These are phyloP conservation scores for Anabacerthia variegaticeps DNA, from an alignment of 2,797 vertebrate genomes.

Conservation along the genomic window DNA sequence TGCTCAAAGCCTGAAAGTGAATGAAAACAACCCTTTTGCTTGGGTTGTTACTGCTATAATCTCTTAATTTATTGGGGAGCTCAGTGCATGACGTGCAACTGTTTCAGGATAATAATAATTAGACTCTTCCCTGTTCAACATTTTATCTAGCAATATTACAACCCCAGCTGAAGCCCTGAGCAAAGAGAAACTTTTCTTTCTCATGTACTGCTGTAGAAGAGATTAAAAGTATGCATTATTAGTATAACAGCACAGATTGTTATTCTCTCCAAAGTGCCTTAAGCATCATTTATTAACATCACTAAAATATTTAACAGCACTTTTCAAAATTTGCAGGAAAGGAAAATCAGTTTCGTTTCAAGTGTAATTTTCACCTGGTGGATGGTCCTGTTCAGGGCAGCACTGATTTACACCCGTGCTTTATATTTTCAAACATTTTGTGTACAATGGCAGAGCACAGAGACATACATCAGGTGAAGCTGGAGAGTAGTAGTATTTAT, in stretches of 20 bases:
- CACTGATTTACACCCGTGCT: background rate
- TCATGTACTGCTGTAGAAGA: background rate
- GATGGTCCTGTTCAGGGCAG: background rate
- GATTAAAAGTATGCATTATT: constrained; percentile 1
- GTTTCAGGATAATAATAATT: background rate
- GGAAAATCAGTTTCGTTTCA: background rate
- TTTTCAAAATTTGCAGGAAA: background rate
- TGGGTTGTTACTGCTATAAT: background rate
- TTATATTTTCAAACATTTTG: background rate
- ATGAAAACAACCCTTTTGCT: background rate
- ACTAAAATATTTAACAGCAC: background rate
- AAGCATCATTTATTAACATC: constrained; percentile 25
- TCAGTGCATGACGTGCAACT: background rate
- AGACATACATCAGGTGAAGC: background rate
- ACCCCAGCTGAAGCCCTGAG: background rate
- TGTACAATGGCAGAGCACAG: background rate
- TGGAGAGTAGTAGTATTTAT: background rate
- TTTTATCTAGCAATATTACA: background rate
- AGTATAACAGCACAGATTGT: background rate
- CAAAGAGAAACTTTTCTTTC: constrained; percentile 6
- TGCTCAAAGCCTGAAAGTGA: background rate
- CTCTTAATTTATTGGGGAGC: background rate
- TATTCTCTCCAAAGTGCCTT: background rate
- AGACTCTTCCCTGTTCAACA: background rate
- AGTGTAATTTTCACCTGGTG: background rate